A percentile compares a stretch with the other conserved stretches of the same genome.
Evolutionary conservation across 2,888 invertebrate genomes (phyloP).

Genomic region (Pammene aurita): DNA sequence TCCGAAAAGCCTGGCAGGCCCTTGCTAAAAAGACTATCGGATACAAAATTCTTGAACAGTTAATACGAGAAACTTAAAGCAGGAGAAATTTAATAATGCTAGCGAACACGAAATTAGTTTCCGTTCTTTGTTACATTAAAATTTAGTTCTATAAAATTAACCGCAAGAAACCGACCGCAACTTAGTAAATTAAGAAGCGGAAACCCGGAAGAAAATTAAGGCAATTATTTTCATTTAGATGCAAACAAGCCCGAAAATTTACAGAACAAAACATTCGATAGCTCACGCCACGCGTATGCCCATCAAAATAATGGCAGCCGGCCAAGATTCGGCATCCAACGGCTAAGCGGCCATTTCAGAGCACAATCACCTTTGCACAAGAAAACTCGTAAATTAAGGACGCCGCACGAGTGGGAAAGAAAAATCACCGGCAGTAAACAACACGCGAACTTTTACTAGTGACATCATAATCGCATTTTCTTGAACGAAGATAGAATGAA

Average conservation of each 20-base stretch:
- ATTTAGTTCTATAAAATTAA: constrained; percentile 8
- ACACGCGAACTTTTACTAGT: constrained; percentile 43
- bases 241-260: constrained; percentile 43
- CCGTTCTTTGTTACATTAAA: constrained; percentile 4
- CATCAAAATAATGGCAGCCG: constrained; percentile 79
- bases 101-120: constrained; percentile 8
- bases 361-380: constrained; percentile 76
- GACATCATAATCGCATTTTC: constrained; percentile 33
- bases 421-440: constrained; percentile 53
- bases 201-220: constrained; percentile 23
- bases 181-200: neutral
- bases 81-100: constrained; percentile 8
- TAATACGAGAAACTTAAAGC: constrained; percentile 5
- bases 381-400: constrained; percentile 64
- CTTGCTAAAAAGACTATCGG: neutral
- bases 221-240: constrained; percentile 29
- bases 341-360: constrained; percentile 61
- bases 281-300: constrained; percentile 66
- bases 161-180: constrained; percentile 1
- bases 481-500: constrained; percentile 20
- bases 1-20: constrained; percentile 34
- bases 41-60: neutral
- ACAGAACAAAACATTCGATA: constrained; percentile 69
- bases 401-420: constrained; percentile 51
- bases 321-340: constrained; percentile 70